Percentiles rank a stretch among this genome's conserved stretches.
These are phyloP conservation scores for Eriosoma lanigerum DNA, from an alignment of 1,140 invertebrate species.

Conservation along the genomic window DNA sequence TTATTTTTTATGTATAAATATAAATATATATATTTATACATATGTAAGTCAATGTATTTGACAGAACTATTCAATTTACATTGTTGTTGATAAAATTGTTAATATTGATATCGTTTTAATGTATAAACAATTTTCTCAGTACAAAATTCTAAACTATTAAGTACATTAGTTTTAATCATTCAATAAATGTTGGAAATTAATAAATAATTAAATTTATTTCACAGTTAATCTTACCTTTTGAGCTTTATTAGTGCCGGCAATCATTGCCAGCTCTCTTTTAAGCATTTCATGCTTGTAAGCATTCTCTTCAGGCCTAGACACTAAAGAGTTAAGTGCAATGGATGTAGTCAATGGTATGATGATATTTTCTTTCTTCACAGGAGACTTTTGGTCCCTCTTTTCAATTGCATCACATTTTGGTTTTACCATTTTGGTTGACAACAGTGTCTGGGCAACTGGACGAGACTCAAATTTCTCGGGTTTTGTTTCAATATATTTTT, in stretches of 20 bases:
- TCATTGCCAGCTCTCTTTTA: slow-evolving; percentile 50
- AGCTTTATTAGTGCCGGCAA: slow-evolving; percentile 45
- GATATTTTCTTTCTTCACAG: slow-evolving; percentile 37
- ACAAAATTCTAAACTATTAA: background rate
- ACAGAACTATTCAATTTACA: too few relatives aligned
- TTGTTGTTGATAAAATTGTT: too few relatives aligned
- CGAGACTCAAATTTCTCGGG: slow-evolving; percentile 17
- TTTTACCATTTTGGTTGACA: slow-evolving; percentile 1
- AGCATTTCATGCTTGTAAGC: slow-evolving; percentile 45
- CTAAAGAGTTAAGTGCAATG: slow-evolving; percentile 43
- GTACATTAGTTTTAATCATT: background rate
- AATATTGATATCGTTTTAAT: too few relatives aligned
- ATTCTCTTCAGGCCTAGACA: slow-evolving; percentile 47
- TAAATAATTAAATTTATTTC: background rate
- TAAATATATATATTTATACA: too few relatives aligned
- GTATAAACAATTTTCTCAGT: too few relatives aligned
- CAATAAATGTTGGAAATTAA: background rate
- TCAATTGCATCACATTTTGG: slow-evolving; percentile 42
- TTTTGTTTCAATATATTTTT: slow-evolving; percentile 21
- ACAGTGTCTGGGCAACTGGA: background rate
- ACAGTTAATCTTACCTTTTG: slow-evolving; percentile 13
- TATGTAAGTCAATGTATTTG: too few relatives aligned
- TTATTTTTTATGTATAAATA: too few relatives aligned
- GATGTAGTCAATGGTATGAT: slow-evolving; percentile 46
- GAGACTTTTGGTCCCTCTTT: slow-evolving; percentile 47